Percentiles rank a stretch among this genome's conserved stretches.
Evolutionary conservation across 2,797 vertebrate genomes (phyloP).

Genomic region (Sebastes taczanowskii): DNA sequence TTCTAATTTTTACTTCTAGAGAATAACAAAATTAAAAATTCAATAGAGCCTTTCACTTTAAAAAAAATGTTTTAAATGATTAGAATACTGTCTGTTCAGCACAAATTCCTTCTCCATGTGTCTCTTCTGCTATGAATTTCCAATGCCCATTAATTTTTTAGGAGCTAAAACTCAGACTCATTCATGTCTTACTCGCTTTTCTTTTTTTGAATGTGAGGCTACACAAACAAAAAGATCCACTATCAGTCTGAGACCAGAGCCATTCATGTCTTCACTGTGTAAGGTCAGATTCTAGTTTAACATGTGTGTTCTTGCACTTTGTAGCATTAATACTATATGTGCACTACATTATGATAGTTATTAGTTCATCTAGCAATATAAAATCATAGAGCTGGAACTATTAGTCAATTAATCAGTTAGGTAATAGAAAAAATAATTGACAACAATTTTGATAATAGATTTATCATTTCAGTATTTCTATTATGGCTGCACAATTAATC

Average conservation of each 20-base stretch:
- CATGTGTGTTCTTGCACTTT: not conserved
- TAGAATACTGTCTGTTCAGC: conserved; percentile 26
- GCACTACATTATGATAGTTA: not conserved
- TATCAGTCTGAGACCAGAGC: not conserved
- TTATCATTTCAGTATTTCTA: too few relatives aligned
- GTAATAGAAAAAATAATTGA: too few relatives aligned
- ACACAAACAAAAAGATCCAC: not conserved
- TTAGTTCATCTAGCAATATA: not conserved
- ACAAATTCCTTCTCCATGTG: not conserved
- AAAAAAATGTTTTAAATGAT: conserved; percentile 11
- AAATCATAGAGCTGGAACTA: too few relatives aligned
- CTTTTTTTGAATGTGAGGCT: not conserved
- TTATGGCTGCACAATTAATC: too few relatives aligned
- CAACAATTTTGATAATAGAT: too few relatives aligned
- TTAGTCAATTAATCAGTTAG: too few relatives aligned
- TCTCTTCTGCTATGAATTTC: conserved; percentile 24
- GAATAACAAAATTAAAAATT: conserved; percentile 27
- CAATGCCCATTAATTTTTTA: conserved; percentile 47
- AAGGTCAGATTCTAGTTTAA: not conserved
- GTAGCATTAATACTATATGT: not conserved
- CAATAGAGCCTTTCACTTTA: not conserved
- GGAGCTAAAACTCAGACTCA: conserved; percentile 27
- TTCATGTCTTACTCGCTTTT: conserved; percentile 18
- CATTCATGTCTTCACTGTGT: conserved; percentile 3
- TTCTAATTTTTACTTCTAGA: not conserved